Conservation (phyloP, 2,888 invertebrate species). For the Isoperla grammatica region DNA sequence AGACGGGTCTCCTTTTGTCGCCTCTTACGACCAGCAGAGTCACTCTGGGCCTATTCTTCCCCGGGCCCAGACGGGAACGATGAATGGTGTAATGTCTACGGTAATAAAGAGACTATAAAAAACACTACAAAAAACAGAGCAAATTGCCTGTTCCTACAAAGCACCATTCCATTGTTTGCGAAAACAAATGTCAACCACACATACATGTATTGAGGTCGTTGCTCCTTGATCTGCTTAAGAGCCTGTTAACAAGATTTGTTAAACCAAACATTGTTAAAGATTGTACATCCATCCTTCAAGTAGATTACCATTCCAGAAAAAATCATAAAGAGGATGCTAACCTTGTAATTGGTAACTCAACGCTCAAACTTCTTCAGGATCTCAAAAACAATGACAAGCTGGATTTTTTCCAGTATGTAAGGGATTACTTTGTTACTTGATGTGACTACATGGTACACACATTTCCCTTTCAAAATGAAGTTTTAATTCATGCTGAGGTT, state of each 20-base stretch:
- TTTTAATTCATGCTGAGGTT: neutral
- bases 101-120: no score
- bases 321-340: conserved; percentile 2
- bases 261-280: neutral
- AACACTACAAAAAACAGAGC: no score
- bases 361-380: neutral
- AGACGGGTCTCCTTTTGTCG: no score
- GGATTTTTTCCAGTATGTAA: neutral
- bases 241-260: conserved; percentile 1
- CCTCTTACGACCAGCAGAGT: no score
- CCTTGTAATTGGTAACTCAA: neutral
- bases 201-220: no score
- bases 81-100: no score
- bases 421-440: neutral
- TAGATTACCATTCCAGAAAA: neutral
- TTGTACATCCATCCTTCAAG: neutral
- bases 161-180: no score
- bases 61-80: no score
- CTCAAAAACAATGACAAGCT: neutral
- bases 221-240: neutral
- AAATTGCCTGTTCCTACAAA: no score
- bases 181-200: no score
- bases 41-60: no score
- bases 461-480: neutral
- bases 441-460: neutral